phyloP scores from a whole-genome alignment of 2,113 vertebrate species.

The Sciurus niger region DNA sequence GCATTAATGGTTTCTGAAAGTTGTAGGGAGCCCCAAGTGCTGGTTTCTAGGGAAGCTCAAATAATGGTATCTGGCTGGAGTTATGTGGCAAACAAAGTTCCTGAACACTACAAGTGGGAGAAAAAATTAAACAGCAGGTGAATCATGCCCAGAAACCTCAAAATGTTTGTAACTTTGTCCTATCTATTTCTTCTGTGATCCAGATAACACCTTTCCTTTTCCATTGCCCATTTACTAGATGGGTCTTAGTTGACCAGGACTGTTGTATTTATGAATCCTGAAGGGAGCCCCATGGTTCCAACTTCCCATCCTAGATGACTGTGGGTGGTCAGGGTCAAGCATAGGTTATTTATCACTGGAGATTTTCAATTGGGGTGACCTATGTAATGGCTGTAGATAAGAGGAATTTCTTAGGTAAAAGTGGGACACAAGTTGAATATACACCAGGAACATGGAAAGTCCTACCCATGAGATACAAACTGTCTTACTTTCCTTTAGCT shows the following conservation, averaged over 20 bases:
- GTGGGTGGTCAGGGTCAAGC: neutral
- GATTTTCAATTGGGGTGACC: neutral
- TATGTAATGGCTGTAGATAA: neutral
- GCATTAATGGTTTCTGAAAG: neutral
- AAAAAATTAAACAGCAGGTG: neutral
- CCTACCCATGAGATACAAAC: neutral
- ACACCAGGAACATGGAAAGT: neutral
- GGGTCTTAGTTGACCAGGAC: neutral
- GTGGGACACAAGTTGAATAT: neutral
- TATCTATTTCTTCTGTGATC: neutral
- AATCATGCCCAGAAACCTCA: neutral
- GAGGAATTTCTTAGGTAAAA: conserved; percentile 38
- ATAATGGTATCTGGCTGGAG: neutral
- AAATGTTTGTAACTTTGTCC: conserved; percentile 11
- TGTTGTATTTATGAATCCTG: conserved; percentile 1
- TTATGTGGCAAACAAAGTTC: neutral
- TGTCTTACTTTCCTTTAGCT: neutral
- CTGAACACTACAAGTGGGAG: neutral
- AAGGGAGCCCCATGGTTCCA: neutral
- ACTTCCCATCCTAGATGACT: conserved; percentile 24
- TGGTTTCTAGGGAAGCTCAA: neutral
- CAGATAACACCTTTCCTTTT: conserved; percentile 17
- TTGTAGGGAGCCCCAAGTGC: neutral
- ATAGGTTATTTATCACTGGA: neutral
- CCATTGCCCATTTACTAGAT: neutral